Conservation (phyloP, 2,113 vertebrate species). For the Xyliphius kryptos region DNA sequence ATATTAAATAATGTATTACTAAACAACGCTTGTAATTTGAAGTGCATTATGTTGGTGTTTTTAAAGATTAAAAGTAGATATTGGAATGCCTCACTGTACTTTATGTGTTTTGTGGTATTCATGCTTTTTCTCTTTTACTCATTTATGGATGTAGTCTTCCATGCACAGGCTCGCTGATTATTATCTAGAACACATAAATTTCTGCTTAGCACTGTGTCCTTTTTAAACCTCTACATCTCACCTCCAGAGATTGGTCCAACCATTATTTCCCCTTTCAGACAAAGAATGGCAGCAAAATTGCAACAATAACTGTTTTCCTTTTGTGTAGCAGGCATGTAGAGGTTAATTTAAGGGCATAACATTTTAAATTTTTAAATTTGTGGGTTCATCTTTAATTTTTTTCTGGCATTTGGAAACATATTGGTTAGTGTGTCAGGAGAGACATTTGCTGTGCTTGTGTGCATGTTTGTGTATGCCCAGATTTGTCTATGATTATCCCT, state of each 20-base stretch:
- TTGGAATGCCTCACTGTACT: too few species aligned
- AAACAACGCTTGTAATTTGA: too few species aligned
- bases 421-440: conserved; percentile 35
- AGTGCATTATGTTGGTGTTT: too few species aligned
- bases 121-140: neutral
- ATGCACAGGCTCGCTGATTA: neutral
- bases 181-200: conserved; percentile 6
- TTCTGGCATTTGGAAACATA: conserved; percentile 56
- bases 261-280: conserved; percentile 1
- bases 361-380: conserved; percentile 37
- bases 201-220: conserved; percentile 17
- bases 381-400: conserved; percentile 25
- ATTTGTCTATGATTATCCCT: neutral
- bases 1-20: too few species aligned
- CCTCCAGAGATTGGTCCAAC: conserved; percentile 28
- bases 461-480: neutral
- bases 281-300: conserved; percentile 42
- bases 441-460: conserved; percentile 3
- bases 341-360: conserved; percentile 38
- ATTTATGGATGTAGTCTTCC: neutral
- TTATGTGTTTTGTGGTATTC: too few species aligned
- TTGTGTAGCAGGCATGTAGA: conserved; percentile 8
- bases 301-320: conserved; percentile 17
- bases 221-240: conserved; percentile 13
- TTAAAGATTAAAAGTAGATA: too few species aligned